phyloP scores from a whole-genome alignment of 2,797 vertebrate species.

The Myotis daubentonii region DNA sequence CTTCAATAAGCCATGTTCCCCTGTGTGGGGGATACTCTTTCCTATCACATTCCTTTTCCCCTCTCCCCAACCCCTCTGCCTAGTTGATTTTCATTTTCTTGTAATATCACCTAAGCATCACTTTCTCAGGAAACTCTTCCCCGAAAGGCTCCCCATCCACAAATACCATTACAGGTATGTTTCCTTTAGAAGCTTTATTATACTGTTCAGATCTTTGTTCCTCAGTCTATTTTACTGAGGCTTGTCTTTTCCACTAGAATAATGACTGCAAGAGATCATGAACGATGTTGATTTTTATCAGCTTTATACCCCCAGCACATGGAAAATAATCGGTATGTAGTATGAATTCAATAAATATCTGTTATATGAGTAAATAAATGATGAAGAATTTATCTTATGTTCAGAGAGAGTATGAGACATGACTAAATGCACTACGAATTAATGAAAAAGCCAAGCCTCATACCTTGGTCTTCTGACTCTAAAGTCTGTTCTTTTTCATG shows the following conservation, averaged over 20 bases:
- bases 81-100: background rate
- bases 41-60: background rate
- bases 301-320: background rate
- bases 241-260: background rate
- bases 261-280: background rate
- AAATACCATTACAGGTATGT: background rate
- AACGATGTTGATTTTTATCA: background rate
- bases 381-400: background rate
- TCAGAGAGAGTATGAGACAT: background rate
- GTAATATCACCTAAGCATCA: background rate
- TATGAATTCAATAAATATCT: background rate
- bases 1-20: background rate
- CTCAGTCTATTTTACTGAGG: background rate
- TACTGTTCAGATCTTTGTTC: background rate
- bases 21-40: background rate
- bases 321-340: background rate
- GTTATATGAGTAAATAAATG: background rate
- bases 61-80: background rate
- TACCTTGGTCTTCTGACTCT: background rate
- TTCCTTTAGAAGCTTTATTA: background rate
- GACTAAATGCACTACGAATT: background rate
- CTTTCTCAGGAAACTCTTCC: background rate
- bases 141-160: accelerated
- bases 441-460: background rate
- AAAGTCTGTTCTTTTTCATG: background rate